These are phyloP conservation scores for Mionectes macconnelli DNA, from an alignment of 2,113 vertebrate genomes.

Conservation along the genomic window DNA sequence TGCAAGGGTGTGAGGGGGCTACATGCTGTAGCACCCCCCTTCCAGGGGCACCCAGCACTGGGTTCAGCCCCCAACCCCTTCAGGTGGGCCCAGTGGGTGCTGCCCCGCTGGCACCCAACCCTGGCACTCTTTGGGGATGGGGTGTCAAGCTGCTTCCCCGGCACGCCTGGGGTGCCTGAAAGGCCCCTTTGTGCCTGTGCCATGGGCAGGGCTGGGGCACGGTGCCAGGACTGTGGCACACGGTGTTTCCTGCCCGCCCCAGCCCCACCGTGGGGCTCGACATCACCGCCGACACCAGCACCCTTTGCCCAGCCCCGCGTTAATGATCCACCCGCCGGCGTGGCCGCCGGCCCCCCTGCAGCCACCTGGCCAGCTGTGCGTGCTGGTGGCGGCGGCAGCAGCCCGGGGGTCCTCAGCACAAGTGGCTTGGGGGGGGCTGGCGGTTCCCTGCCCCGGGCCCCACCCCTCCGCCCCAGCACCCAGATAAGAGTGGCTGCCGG, in stretches of 20 bases:
- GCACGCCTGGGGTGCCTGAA: neutral
- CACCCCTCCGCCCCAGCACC: neutral
- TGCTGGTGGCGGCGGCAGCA: neutral
- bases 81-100: rapidly evolving
- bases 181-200: neutral
- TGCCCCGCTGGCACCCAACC: neutral
- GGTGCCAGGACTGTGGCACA: neutral
- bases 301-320: neutral
- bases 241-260: neutral
- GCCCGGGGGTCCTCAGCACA: neutral
- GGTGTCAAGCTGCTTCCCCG: rapidly evolving
- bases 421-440: neutral
- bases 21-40: neutral
- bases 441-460: neutral
- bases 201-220: neutral
- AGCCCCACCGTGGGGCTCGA: rapidly evolving
- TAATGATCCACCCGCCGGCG: slow-evolving; percentile 17
- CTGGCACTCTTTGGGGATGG: rapidly evolving
- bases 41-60: neutral
- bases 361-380: neutral
- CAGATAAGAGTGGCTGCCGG: neutral
- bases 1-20: neutral
- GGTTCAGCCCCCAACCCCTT: neutral
- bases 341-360: neutral
- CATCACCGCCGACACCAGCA: neutral